A percentile compares a stretch with the other conserved stretches of the same genome.
phyloP scores from a whole-genome alignment of 2,113 vertebrate genomes.

The Lepisosteus osseus region DNA sequence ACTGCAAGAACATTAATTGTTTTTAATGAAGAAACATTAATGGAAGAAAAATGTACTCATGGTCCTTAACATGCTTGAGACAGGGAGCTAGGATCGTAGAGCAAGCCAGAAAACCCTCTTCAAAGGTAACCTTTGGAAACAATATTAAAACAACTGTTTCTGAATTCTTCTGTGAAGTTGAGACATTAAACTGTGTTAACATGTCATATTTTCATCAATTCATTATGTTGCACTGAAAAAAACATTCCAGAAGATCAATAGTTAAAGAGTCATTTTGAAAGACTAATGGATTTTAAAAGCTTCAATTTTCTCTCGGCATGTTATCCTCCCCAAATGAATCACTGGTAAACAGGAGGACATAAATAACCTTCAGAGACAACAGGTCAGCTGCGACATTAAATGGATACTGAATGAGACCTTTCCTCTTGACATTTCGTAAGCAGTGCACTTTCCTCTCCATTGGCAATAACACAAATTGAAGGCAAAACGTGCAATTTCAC shows the following conservation, averaged over 20 bases:
- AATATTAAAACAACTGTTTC: too few species aligned
- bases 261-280: neutral
- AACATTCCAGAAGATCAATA: constrained; percentile 1
- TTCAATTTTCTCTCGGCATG: constrained; percentile 6
- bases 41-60: too few species aligned
- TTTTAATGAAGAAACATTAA: too few species aligned
- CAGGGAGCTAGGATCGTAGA: too few species aligned
- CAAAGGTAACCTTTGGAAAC: too few species aligned
- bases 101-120: too few species aligned
- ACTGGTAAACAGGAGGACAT: constrained; percentile 27
- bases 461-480: constrained; percentile 21
- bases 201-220: too few species aligned
- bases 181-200: too few species aligned
- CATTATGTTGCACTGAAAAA: too few species aligned
- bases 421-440: constrained; percentile 36
- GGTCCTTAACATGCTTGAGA: too few species aligned
- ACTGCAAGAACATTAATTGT: too few species aligned
- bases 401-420: constrained; percentile 35
- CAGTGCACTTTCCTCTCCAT: constrained; percentile 17
- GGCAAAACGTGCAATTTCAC: constrained; percentile 28
- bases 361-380: constrained; percentile 30
- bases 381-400: constrained; percentile 28
- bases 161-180: too few species aligned
- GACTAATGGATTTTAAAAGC: constrained; percentile 8
- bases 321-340: constrained; percentile 14